These are phyloP conservation scores for Sphenopsis melanotis DNA, from an alignment of 2,797 vertebrate species.

Conservation along the genomic window DNA sequence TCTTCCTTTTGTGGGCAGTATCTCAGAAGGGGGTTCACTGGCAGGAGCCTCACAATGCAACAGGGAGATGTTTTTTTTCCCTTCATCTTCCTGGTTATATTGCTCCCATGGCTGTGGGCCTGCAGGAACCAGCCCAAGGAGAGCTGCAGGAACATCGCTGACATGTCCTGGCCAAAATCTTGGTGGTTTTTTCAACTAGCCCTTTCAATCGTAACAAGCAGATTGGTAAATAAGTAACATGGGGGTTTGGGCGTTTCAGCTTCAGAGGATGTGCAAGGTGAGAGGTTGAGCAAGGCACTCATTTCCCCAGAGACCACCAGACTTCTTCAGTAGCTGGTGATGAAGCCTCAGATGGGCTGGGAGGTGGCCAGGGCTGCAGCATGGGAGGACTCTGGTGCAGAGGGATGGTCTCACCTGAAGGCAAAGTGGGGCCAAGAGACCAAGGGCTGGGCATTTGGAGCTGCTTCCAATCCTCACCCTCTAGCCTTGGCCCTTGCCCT, in stretches of 20 bases:
- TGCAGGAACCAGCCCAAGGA: background rate
- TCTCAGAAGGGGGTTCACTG: background rate
- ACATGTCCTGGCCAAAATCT: background rate
- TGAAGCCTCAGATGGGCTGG: background rate
- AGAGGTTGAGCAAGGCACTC: background rate
- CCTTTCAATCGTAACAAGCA: background rate
- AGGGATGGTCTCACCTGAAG: background rate
- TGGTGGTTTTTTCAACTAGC: background rate
- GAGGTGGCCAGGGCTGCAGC: background rate
- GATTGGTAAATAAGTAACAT: background rate
- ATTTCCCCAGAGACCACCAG: background rate
- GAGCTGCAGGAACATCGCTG: background rate
- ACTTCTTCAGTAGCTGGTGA: background rate
- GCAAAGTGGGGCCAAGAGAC: rapidly evolving
- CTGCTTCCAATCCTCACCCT: background rate
- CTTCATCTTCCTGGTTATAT: background rate
- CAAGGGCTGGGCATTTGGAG: background rate
- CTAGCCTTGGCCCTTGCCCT: rapidly evolving
- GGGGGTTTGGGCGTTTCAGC: background rate
- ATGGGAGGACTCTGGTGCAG: background rate
- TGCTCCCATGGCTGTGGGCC: background rate
- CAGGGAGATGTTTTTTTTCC: background rate
- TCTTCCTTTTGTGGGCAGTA: background rate
- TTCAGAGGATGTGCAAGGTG: background rate
- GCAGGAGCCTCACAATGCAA: rapidly evolving